Evolutionary conservation across 92 coral and sea anemone species (phyloP), one percentile per base, ranked within the genome.

Genomic region (Blastomussa wellsi): DNA sequence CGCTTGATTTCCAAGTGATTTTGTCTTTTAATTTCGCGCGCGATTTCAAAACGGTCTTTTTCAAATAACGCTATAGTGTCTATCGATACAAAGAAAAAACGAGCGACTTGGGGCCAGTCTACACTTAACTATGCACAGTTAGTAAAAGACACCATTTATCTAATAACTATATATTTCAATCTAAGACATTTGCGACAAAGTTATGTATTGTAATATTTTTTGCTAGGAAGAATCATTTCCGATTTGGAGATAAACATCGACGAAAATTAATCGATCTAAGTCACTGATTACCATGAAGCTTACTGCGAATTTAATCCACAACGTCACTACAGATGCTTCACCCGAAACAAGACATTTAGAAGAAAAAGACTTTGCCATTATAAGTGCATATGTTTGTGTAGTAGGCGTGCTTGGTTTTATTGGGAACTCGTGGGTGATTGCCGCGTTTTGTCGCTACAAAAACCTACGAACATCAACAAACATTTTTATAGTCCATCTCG

Each of bases 391-490:
- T 82, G 88, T 92, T 35, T 88, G 91, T 31, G 2, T 79, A 24
- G 89, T 95, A n/a, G 97, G 95, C 13, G 79, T 92, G 26, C 88
- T 90, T 11, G 98, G 97, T 14, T 85, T 95, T 49, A 52, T 95
- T 11, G 98, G 95, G 10, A 95, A 95, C 67, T 83, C 86, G 5
- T 57, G 92, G 79, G 97, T 93, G 4, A 89, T 95, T 3, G 83
- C 87, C 19, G 93, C 91, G 8, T 95, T 95, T 64, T 86, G 83
- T 39, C 67, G 84, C 29, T 89, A 80, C 86, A 89, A 83, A 55
- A 69, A 78, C 7, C 90, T 95, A 16, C 91, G 97, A 20, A 95
- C 98, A 9, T 89, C 96, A 14, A 95, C 98, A 14, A 95, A 95
- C 79, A 84, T 87, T 14, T 95, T 95, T 47, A 79, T 95, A 13